These are phyloP conservation scores for Rhopalosiphum padi DNA, from an alignment of 1,140 invertebrate species.

Conservation along the genomic window DNA sequence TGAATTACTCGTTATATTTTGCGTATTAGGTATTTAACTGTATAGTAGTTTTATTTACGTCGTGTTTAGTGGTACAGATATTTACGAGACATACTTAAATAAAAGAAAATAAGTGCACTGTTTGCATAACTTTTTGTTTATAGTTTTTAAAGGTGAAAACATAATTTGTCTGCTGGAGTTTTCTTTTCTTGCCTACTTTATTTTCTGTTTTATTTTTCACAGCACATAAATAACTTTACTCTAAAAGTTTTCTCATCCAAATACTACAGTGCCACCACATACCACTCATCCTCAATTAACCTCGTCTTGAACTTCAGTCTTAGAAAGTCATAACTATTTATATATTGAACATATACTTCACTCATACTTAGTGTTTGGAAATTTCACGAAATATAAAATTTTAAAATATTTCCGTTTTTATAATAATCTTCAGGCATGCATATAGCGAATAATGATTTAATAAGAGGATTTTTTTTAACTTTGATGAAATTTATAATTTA, in stretches of 20 bases:
- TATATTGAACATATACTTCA: neutral
- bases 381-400: neutral
- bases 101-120: neutral
- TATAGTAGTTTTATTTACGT: neutral
- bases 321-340: neutral
- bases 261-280: neutral
- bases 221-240: neutral
- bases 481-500: neutral
- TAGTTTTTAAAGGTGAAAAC: neutral
- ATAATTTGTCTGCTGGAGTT: neutral
- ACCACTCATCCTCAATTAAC: slow-evolving; percentile 27
- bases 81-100: neutral
- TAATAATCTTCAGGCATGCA: neutral
- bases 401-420: neutral
- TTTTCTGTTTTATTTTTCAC: neutral
- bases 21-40: neutral
- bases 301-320: slow-evolving; percentile 12
- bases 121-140: slow-evolving; percentile 1
- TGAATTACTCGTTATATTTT: neutral
- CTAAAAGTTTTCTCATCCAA: slow-evolving; percentile 25
- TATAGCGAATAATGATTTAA: neutral
- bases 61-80: neutral
- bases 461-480: neutral
- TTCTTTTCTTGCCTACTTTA: neutral
- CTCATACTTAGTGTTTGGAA: neutral